A percentile compares a stretch with the other conserved stretches of the same genome.
Evolutionary conservation across 2,113 vertebrate species (phyloP).

Genomic region (Heterocephalus glaber): DNA sequence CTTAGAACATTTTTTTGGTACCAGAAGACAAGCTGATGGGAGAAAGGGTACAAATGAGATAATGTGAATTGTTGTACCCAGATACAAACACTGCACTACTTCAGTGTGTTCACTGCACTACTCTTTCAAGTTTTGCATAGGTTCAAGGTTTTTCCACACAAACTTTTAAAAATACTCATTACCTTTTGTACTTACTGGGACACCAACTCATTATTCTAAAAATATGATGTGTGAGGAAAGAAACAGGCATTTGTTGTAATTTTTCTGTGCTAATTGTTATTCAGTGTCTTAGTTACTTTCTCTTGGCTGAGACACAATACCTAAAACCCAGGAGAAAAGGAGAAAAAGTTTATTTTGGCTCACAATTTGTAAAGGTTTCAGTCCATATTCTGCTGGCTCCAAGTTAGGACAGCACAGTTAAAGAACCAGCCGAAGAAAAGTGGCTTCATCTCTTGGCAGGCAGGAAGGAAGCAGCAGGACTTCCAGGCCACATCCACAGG

Average conservation of each 20-base stretch:
- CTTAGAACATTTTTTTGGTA: background rate
- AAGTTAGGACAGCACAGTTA: background rate
- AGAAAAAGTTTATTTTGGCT: background rate
- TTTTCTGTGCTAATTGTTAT: background rate
- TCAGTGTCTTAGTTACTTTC: background rate
- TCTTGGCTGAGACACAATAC: background rate
- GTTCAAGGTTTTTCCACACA: background rate
- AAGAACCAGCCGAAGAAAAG: background rate
- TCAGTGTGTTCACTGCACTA: background rate
- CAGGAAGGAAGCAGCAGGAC: background rate
- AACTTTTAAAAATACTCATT: background rate
- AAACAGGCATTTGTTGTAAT: background rate
- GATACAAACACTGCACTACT: background rate
- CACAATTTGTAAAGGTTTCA: background rate
- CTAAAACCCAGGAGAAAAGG: background rate
- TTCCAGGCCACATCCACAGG: background rate
- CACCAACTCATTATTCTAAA: background rate
- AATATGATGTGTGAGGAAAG: background rate
- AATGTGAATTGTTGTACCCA: background rate
- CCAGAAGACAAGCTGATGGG: background rate
- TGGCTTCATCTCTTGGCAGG: background rate
- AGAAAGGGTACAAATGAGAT: background rate
- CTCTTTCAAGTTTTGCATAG: background rate
- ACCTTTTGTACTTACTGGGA: background rate
- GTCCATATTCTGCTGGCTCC: background rate